Evolutionary conservation across 2,888 invertebrate species (phyloP), one percentile per base, ranked within the genome.

Genomic region (Bhutanitis thaidina): DNA sequence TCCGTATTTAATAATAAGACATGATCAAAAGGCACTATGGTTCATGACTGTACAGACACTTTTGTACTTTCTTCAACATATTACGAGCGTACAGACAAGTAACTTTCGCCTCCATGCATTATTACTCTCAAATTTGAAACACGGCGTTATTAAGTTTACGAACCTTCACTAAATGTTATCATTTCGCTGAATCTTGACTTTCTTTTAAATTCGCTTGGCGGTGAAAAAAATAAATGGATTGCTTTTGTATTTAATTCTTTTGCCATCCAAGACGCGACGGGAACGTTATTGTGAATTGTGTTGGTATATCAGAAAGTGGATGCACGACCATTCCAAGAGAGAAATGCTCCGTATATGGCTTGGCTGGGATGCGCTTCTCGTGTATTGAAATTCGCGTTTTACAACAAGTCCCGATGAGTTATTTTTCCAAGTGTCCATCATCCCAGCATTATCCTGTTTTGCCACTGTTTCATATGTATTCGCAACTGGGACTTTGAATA

Each of bases 231-330:
- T 40, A 37, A 34, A 40, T 15, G 0, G 25, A 9, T 39, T 13
- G 27, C 10, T 8, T 38, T 46, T 47, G 53, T 44, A 50, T 53
- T 40, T 50, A 45, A 51, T 53, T 53, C 30, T 36, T 37, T 46
- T 29, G 29, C 45, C 52, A 56, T 55, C 43, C 39, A 49, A 49
- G 49, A 47, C 49, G 35, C 54, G 56, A 30, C 43, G 43, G 39
- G 55, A 56, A 54, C 41, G 27, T 53, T 56, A 53, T 58, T 59
- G 56, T 49, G 43, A 40, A 55, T 56, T 54, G 54, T 56, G 57
- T 57, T 52, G 53, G 54, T 40, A 45, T 52, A 54, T 51, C 52
- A 55, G 39, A 43, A 57, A 55, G 52, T 48, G 48, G 45, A 32
- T 41, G 40, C 16, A 9, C 12, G 25, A 20, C 39, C 40, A 39